These are phyloP conservation scores for Diarsia dahlii DNA, from an alignment of 2,888 invertebrate species.

Conservation along the genomic window DNA sequence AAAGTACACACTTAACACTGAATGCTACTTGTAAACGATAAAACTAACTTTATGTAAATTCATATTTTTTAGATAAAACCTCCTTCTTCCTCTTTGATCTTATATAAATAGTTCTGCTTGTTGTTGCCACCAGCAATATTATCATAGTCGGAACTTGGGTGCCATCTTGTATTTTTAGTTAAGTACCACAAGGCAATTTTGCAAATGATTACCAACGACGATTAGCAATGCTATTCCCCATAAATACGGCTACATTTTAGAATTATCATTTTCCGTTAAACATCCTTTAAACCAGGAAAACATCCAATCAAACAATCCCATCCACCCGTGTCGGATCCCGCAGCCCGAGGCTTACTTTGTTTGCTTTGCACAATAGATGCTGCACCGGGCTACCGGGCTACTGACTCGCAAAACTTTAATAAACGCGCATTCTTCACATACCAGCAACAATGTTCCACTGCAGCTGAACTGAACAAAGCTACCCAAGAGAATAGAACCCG, in stretches of 20 bases:
- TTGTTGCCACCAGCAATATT: no score
- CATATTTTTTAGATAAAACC: no score
- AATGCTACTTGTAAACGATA: conserved; percentile 10
- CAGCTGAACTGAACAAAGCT: conserved; percentile 48
- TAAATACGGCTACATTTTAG: not conserved
- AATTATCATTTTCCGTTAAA: not conserved
- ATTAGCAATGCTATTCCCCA: no score
- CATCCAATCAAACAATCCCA: conserved; percentile 33
- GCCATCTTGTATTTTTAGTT: no score
- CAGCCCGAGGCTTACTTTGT: conserved; percentile 44
- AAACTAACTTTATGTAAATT: not conserved
- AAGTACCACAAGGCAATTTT: no score
- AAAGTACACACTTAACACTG: not conserved
- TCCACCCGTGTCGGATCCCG: conserved; percentile 9
- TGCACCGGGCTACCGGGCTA: conserved; percentile 9
- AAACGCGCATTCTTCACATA: conserved; percentile 48
- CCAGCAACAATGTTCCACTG: conserved; percentile 32
- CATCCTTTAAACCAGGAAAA: conserved; percentile 8
- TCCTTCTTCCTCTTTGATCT: no score
- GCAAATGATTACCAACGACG: no score
- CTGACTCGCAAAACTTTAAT: conserved; percentile 55
- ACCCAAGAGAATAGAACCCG: conserved; percentile 45
- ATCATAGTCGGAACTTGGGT: no score
- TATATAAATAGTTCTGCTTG: no score
- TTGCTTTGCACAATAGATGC: conserved; percentile 43